Evolutionary conservation across 2,113 vertebrate genomes (phyloP), one percentile per base, ranked within the genome.

Genomic region (Crotalus tigris): DNA sequence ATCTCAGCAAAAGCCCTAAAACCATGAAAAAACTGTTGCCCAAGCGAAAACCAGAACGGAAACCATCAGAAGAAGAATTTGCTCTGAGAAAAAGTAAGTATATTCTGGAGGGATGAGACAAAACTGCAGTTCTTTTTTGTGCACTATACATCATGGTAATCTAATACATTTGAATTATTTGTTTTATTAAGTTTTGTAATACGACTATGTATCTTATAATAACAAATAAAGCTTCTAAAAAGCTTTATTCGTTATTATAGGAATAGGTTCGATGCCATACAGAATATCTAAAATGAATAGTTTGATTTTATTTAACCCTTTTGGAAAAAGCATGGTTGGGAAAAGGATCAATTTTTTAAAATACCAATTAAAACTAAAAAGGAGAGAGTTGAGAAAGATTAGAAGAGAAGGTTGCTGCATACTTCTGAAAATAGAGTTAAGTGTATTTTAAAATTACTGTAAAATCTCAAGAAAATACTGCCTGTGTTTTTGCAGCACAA

Each of bases 1-100:
- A 99, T 96, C 98, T 99, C 86, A 99, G 99, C 97, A 99, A 99
- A 98, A 99, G 99, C 93, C 99, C 99, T 57, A 99, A 99, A 98
- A 99, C 99, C 93, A 99, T 99, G 98, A 99, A 99, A 97, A 99
- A 99, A 96, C 98, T 99, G 89, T 98, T 99, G 94, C 99, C 99
- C 1, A 99, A 99, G 90, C 98, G 99, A 91, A 99, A 99, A 92
- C 99, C 99, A 0, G 99, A 99, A 96, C 97, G 99, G 96, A 99
- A 99, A 95, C 99, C 99, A 23, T 99, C 99, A 0, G 99, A 99
- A 61, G 99, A 99, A 95, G 99, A 99, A 95, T 99, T 99, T 96
- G 98, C 99, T 53, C 95, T 99, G 97, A 98, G 99, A 94, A 99
- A 99, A 97, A 99, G 99, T 99, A 98, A 94, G 99, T 95, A 61